Conservation (phyloP, 2,888 invertebrate genomes). For the Chymomyza amoena region DNA sequence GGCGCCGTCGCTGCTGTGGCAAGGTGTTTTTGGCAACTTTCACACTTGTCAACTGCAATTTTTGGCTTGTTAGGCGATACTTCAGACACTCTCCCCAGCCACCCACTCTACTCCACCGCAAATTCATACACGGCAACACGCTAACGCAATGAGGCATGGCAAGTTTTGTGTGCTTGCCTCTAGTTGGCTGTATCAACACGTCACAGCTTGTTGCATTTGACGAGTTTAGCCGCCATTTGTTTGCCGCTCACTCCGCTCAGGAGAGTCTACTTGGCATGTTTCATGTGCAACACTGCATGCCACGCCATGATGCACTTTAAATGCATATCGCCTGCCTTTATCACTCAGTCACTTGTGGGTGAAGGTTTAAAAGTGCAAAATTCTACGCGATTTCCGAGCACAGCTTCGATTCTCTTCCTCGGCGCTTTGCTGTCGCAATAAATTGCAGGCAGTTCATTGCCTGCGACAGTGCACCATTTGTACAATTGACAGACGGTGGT, state of each 20-base stretch:
- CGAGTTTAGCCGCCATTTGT: background rate
- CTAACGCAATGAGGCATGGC: background rate
- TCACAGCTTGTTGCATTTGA: background rate
- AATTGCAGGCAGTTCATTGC: conserved; percentile 57
- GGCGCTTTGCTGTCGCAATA: conserved; percentile 47
- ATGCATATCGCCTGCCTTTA: background rate
- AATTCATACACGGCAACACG: background rate
- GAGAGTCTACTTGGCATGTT: conserved; percentile 1
- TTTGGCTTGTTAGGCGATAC: conserved; percentile 25
- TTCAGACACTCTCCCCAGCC: background rate
- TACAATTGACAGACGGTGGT: conserved; percentile 36
- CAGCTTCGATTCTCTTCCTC: background rate
- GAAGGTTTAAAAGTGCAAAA: background rate
- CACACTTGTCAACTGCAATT: conserved; percentile 30
- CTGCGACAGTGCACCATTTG: conserved; percentile 45
- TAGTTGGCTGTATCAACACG: conserved; percentile 4
- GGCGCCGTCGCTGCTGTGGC: background rate
- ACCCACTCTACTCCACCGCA: background rate
- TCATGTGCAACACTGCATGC: background rate
- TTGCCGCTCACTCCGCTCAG: background rate
- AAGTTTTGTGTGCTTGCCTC: background rate
- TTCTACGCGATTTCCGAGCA: background rate
- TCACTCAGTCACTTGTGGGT: background rate
- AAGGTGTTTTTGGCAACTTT: conserved; percentile 14
- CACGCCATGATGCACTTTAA: background rate